Evolutionary conservation across 1,140 invertebrate genomes (phyloP), one percentile per base, ranked within the genome.

Genomic region (Contarinia nasturtii): DNA sequence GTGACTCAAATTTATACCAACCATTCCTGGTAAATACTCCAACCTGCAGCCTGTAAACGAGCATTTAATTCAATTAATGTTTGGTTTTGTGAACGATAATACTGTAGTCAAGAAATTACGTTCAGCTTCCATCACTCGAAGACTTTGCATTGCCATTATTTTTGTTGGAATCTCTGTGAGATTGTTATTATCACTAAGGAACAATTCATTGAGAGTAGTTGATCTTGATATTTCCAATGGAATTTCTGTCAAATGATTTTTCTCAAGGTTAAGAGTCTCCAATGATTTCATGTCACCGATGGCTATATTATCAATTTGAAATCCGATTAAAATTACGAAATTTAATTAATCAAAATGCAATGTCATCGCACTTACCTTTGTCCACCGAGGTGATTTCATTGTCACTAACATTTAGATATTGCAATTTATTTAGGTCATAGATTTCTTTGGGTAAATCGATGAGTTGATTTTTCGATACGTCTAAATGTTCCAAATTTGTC

Each of bases 401-500:
- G 11, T 55, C 58, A 38, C 59, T 54, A 7, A 59, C 53, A 37
- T 62, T 63, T 0, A 63, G 48, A 37, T 57, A 55, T 36, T 59
- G 53, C 7, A 63, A 50, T n/a, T 47, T 48, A 15, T 55, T 44
- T 20, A 63, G 44, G 1, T 57, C 49, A 14, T 58, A 55, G 47
- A 63, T 43, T 11, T 59, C 59, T 18, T 49, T 49, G 8, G 61
- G 61, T 40, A 63, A 36, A 37, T 59, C 47, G 3, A 34, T 54
- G 0, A 63, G 42, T 34, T 57, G 52, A 46, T 63, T 63, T 46
- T 61, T 59, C 36, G 61, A 63, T 0, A 63, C 57, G 33, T 63
- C 61, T 7, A 62, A 48, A 27, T 63, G 63, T 46, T 62, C 61
- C 0, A 63, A 52, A 22, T 63, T 62, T 50, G 60, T 59, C 47